phyloP scores from a whole-genome alignment of 2,797 vertebrate species.

The Sylvilagus floridanus region DNA sequence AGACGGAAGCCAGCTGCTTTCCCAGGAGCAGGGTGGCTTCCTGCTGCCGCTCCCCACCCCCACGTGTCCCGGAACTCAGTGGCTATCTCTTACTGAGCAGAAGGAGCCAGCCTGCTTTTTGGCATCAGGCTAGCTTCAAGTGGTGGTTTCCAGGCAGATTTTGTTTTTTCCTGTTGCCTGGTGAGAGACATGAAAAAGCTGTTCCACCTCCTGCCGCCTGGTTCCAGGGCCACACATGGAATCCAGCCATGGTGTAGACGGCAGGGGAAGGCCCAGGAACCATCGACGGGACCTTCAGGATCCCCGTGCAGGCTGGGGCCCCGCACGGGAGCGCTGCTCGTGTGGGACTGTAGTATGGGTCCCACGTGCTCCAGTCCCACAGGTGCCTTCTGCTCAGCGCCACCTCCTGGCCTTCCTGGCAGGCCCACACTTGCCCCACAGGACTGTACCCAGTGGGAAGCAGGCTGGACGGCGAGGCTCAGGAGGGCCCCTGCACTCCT shows the following conservation, averaged over 20 bases:
- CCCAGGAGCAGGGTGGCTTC: not conserved
- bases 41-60: not conserved
- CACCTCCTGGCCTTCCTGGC: not conserved
- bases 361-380: not conserved
- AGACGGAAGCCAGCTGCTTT: not conserved
- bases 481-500: not conserved
- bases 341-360: not conserved
- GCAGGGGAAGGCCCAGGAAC: not conserved
- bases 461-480: not conserved
- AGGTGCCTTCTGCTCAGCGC: rapidly evolving
- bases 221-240: slow-evolving; percentile 17
- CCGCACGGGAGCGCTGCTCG: not conserved
- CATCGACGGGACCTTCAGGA: not conserved
- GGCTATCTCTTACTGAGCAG: not conserved
- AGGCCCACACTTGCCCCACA: not conserved
- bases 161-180: slow-evolving; percentile 79
- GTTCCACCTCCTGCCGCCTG: slow-evolving; percentile 51
- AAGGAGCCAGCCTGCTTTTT: not conserved
- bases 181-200: slow-evolving; percentile 77
- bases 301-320: not conserved
- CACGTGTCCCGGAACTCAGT: not conserved
- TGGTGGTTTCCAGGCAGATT: slow-evolving; percentile 73
- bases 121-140: slow-evolving; percentile 39
- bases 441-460: not conserved
- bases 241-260: not conserved